phyloP scores from a whole-genome alignment of 1,140 invertebrate species.

The Orussus abietinus region DNA sequence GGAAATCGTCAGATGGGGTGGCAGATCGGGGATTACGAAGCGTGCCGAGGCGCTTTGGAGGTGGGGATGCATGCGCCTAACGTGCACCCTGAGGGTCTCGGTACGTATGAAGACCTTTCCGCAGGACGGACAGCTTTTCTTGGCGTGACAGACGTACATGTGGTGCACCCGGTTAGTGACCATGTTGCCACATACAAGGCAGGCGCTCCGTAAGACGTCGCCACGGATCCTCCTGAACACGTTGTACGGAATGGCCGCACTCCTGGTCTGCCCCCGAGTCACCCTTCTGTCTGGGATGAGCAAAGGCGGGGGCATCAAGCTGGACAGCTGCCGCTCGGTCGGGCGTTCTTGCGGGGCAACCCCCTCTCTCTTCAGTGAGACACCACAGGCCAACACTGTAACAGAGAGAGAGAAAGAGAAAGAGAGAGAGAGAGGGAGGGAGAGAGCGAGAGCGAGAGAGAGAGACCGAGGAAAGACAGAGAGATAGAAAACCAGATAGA shows the following conservation, averaged over 20 bases:
- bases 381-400: slow-evolving; percentile 48
- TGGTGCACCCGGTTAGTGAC: slow-evolving; percentile 72
- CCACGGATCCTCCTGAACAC: slow-evolving; percentile 34
- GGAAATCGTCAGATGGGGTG: too few species aligned
- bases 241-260: slow-evolving; percentile 11
- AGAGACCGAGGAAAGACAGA: slow-evolving; percentile 12
- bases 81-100: slow-evolving; percentile 68
- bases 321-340: slow-evolving; percentile 33
- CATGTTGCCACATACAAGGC: slow-evolving; percentile 65
- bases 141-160: slow-evolving; percentile 64
- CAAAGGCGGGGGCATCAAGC: slow-evolving; percentile 25
- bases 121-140: slow-evolving; percentile 66
- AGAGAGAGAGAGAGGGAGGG: slow-evolving; percentile 24
- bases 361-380: slow-evolving; percentile 47
- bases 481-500: slow-evolving; percentile 1
- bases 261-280: slow-evolving; percentile 25
- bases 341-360: slow-evolving; percentile 32
- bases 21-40: too few species aligned
- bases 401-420: slow-evolving; percentile 42
- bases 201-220: slow-evolving; percentile 50
- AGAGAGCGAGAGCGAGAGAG: slow-evolving; percentile 17
- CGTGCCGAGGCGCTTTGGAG: too few species aligned
- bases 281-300: slow-evolving; percentile 4
- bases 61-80: slow-evolving; percentile 61
- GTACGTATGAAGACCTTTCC: slow-evolving; percentile 64